Evolutionary conservation across 2,113 vertebrate species (phyloP).

Genomic region (Casuarius casuarius): DNA sequence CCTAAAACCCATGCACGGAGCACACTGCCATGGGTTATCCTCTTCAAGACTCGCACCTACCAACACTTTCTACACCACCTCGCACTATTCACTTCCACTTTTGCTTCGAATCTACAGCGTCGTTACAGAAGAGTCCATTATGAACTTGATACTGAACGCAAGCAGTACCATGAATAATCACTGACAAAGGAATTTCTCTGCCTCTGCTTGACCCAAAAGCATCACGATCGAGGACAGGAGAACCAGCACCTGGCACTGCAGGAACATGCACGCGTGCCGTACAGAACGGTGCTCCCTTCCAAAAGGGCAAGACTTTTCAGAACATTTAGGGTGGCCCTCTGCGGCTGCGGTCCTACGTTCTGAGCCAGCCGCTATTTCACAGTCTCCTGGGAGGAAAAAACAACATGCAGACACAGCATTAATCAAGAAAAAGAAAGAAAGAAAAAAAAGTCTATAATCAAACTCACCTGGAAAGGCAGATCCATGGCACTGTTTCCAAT

Average conservation of each 20-base stretch:
- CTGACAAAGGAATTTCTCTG: not conserved
- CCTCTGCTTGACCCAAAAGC: not conserved
- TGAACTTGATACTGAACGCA: not conserved
- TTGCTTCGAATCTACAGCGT: not conserved
- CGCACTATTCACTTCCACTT: not conserved
- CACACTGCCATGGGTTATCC: not conserved
- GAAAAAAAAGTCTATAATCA: not conserved
- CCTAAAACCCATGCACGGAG: not conserved
- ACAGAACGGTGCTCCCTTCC: accelerated
- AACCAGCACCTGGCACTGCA: not conserved
- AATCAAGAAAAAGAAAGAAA: not conserved
- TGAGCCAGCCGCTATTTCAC: not conserved
- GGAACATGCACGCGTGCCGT: not conserved
- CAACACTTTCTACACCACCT: not conserved
- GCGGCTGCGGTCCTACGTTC: not conserved
- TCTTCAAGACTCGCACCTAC: not conserved
- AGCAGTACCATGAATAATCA: not conserved
- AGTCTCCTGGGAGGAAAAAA: not conserved
- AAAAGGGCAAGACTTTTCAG: accelerated
- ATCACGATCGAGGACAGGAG: not conserved
- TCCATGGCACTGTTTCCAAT: slow-evolving; percentile 95
- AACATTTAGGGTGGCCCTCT: not conserved
- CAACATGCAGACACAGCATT: not conserved
- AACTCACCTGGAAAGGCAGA: slow-evolving; percentile 97
- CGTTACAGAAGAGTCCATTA: not conserved